Evolutionary conservation across 2,888 invertebrate genomes (phyloP), one percentile per base, ranked within the genome.

Genomic region (Pyrgus malvae): DNA sequence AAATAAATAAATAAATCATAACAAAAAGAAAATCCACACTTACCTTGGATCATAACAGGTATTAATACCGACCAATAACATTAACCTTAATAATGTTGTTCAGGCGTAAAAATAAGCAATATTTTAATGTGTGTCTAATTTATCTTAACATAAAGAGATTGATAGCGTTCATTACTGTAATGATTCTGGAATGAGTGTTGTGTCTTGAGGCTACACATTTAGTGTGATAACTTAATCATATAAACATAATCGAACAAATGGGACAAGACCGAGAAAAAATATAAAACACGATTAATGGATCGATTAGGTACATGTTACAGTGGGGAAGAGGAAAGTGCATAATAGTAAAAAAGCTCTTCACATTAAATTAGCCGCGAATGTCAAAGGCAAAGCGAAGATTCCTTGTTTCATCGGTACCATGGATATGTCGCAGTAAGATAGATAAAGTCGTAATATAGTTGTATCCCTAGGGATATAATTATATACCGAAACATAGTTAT

Each of bases 161-260:
- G 45, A 53, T 53, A 53, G 45, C 12, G 45, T 19, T 44, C 53
- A 45, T 53, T 53, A 53, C 11, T 2, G 23, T 53, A 53, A 53
- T 44, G 35, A 51, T 12, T n/a, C 12, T 5, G 50, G 23, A 33
- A 14, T 49, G 14, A 33, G 33, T 51, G 29, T 9, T 16, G 11
- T 27, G 53, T 29, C 45, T 31, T 14, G 35, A 23, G 31, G 45
- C 45, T 35, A 29, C 29, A 21, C 50, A 19, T 51, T 51, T 44
- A 44, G 41, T 12, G 6, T 45, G 53, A 53, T 53, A 53, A 45
- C 53, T 53, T 53, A 53, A 53, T 53, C 53, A 44, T n/a, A 53
- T 45, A 45, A 45, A 37, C 45, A 38, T 53, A 45, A 53, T 53
- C 37, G 45, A 45, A 53, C 45, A 53, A 45, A 53, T 53, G 45